phyloP scores from a whole-genome alignment of 2,113 vertebrate species.

The Chaetodon auriga region DNA sequence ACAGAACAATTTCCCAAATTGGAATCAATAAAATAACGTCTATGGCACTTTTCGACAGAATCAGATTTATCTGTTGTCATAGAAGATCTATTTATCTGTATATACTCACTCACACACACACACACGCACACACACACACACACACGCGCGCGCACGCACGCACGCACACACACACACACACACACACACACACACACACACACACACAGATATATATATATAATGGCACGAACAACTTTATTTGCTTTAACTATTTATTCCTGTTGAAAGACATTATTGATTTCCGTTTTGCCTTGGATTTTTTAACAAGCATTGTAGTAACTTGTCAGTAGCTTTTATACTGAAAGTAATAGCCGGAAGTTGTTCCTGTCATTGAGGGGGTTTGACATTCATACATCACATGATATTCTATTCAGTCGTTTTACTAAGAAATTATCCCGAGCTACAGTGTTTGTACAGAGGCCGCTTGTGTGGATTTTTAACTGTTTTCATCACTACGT shows the following conservation, averaged over 20 bases:
- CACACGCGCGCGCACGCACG: too few relatives aligned
- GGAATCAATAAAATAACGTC: too few relatives aligned
- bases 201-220: too few relatives aligned
- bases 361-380: fast-evolving
- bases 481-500: background rate
- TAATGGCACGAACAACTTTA: background rate
- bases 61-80: background rate
- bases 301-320: background rate
- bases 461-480: background rate
- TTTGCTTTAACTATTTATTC: background rate
- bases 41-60: background rate
- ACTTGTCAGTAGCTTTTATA: constrained; percentile 31
- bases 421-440: background rate
- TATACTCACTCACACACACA: too few relatives aligned
- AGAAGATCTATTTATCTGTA: background rate
- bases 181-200: too few relatives aligned
- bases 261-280: background rate
- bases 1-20: too few relatives aligned
- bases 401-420: constrained; percentile 43
- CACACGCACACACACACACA: too few relatives aligned
- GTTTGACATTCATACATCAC: constrained; percentile 27
- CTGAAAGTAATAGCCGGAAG: constrained; percentile 39
- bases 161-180: too few relatives aligned
- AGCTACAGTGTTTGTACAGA: too few relatives aligned
- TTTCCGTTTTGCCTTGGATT: background rate